phyloP scores from a whole-genome alignment of 2,888 invertebrate species.

The Leptinotarsa rubiginosa region DNA sequence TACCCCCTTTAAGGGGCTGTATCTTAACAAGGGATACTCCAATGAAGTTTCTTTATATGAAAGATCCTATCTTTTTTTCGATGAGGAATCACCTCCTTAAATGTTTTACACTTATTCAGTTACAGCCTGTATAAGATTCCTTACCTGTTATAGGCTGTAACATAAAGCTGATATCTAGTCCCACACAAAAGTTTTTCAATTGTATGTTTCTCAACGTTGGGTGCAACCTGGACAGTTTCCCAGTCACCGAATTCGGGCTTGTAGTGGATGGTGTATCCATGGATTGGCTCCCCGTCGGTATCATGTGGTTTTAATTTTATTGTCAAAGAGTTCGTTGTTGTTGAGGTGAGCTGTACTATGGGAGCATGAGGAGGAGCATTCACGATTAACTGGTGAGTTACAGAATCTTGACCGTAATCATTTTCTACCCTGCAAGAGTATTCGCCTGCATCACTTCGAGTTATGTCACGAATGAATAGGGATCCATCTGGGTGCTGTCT shows the following conservation, averaged over 20 bases:
- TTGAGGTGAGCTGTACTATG: conserved; percentile 71
- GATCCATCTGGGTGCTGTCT: conserved; percentile 91
- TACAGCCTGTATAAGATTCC: conserved; percentile 13
- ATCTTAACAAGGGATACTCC: too few relatives aligned
- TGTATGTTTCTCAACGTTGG: conserved; percentile 84
- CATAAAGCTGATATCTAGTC: conserved; percentile 92
- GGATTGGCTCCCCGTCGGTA: conserved; percentile 87
- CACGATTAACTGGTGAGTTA: conserved; percentile 89
- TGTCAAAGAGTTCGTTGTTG: conserved; percentile 80
- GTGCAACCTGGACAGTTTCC: conserved; percentile 82
- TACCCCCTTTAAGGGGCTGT: too few relatives aligned
- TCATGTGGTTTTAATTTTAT: conserved; percentile 80
- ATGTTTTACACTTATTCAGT: too few relatives aligned
- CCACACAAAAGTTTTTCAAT: conserved; percentile 92
- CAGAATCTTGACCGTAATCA: conserved; percentile 91
- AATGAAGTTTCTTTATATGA: too few relatives aligned
- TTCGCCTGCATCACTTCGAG: conserved; percentile 91
- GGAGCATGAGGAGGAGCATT: conserved; percentile 84
- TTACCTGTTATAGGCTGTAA: conserved; percentile 92
- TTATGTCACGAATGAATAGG: conserved; percentile 88
- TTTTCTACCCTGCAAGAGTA: conserved; percentile 94
- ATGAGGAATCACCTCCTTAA: too few relatives aligned
- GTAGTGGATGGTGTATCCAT: conserved; percentile 92
- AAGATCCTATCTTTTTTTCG: too few relatives aligned
- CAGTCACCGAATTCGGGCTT: conserved; percentile 96